A percentile compares a stretch with the other conserved stretches of the same genome.
Evolutionary conservation across 2,888 invertebrate genomes (phyloP).

Genomic region (Argynnis bischoffii): DNA sequence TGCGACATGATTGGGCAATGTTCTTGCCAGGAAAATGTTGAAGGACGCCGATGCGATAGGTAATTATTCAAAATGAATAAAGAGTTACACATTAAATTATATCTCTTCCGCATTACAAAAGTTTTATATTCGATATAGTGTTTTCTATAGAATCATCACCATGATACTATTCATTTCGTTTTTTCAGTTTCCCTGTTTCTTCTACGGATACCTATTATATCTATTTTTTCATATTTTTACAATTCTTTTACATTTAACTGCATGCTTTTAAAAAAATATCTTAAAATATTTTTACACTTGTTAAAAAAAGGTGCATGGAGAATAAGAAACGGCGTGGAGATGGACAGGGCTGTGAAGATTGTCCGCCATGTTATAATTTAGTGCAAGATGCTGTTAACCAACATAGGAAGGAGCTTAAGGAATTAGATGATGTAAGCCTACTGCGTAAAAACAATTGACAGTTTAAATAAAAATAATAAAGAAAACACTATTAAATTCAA

Average conservation of each 20-base stretch:
- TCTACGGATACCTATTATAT: too few species aligned
- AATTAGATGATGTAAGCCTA: conserved; percentile 85
- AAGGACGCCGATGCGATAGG: conserved; percentile 95
- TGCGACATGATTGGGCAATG: conserved; percentile 95
- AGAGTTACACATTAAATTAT: neutral
- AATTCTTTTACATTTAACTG: neutral
- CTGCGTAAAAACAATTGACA: neutral
- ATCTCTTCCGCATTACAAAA: too few species aligned
- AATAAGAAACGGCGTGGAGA: conserved; percentile 93
- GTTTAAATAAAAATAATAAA: too few species aligned
- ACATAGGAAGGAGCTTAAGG: conserved; percentile 87
- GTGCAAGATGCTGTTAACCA: conserved; percentile 92
- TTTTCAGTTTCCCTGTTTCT: too few species aligned
- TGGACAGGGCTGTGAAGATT: conserved; percentile 93
- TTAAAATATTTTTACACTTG: neutral
- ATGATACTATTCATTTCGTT: too few species aligned
- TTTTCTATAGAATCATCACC: too few species aligned
- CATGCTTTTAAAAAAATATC: neutral
- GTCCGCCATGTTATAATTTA: conserved; percentile 97
- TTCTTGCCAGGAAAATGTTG: conserved; percentile 93
- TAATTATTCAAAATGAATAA: conserved; percentile 36
- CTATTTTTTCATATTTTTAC: too few species aligned
- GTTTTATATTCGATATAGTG: too few species aligned
- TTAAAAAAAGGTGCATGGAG: conserved; percentile 89
- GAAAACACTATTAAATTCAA: too few species aligned